A percentile compares a stretch with the other conserved stretches of the same genome.
Conservation (phyloP, 1,140 invertebrate species). For the Drosophila prosaltans region DNA sequence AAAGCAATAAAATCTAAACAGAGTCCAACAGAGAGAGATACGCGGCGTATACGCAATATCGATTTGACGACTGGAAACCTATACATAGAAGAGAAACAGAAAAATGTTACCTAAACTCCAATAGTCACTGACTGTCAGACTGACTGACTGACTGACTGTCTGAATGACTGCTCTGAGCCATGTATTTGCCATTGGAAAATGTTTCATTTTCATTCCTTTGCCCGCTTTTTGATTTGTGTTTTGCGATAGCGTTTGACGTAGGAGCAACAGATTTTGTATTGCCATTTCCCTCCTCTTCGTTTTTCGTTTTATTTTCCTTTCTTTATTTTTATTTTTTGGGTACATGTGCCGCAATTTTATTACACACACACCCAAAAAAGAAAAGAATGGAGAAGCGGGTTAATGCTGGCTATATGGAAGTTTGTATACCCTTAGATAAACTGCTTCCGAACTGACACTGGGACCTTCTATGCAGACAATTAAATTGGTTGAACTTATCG, state of each 20-base stretch:
- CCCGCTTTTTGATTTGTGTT: constrained; percentile 63
- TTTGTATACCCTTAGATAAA: neutral
- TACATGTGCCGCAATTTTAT: constrained; percentile 69
- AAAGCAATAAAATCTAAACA: constrained; percentile 72
- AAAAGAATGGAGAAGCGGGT: neutral
- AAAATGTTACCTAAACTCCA: neutral
- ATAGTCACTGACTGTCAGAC: neutral
- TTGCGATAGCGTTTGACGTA: constrained; percentile 73
- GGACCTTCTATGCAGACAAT: too few species aligned
- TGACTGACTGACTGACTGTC: neutral
- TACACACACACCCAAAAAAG: constrained; percentile 36
- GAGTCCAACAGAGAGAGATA: constrained; percentile 56
- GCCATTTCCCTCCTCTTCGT: constrained; percentile 1
- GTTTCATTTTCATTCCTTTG: constrained; percentile 25
- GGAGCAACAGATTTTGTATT: constrained; percentile 70
- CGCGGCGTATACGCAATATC: constrained; percentile 69
- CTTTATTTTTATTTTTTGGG: constrained; percentile 22
- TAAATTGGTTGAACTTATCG: too few species aligned
- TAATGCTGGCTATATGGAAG: neutral
- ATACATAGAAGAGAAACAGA: neutral
- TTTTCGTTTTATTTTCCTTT: constrained; percentile 27
- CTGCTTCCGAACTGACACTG: too few species aligned
- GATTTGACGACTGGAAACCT: constrained; percentile 48
- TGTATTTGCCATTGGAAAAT: constrained; percentile 33
- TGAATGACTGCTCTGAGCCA: constrained; percentile 11